A percentile compares a stretch with the other conserved stretches of the same genome.
Evolutionary conservation across 2,888 invertebrate genomes (phyloP).

Genomic region (Serrognathus titanus): DNA sequence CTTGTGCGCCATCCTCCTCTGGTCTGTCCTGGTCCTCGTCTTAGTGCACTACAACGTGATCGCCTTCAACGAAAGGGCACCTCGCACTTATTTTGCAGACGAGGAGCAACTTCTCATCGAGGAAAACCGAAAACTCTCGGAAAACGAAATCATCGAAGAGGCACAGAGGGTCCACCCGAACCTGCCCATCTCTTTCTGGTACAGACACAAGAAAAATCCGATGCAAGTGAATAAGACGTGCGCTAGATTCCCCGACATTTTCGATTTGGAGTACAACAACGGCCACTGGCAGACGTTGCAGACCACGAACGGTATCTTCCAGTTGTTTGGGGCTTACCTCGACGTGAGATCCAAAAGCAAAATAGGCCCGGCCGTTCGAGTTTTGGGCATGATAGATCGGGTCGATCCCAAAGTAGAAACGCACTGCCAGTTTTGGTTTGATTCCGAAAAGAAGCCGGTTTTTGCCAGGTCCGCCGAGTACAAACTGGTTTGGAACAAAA

Average conservation of each 20-base stretch:
- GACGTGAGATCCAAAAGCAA: conserved; percentile 74
- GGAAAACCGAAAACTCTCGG: too few species aligned
- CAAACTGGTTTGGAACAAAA: conserved; percentile 92
- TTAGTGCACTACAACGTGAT: too few species aligned
- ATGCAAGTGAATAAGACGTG: conserved; percentile 68
- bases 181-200: conserved; percentile 57
- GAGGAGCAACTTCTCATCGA: too few species aligned
- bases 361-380: conserved; percentile 78
- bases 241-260: conserved; percentile 82
- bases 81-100: too few species aligned
- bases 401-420: conserved; percentile 79
- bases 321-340: conserved; percentile 85
- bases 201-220: conserved; percentile 68
- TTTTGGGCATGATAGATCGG: conserved; percentile 82
- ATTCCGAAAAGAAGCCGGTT: conserved; percentile 67
- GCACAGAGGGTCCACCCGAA: not conserved
- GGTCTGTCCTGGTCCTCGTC: too few species aligned
- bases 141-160: too few species aligned
- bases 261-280: conserved; percentile 89
- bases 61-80: too few species aligned
- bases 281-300: conserved; percentile 88
- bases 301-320: conserved; percentile 80
- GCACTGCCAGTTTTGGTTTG: conserved; percentile 85
- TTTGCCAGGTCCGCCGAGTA: conserved; percentile 80
- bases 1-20: too few species aligned